Evolutionary conservation across 2,888 invertebrate species (phyloP).

Genomic region (Limnephilus rhombicus): DNA sequence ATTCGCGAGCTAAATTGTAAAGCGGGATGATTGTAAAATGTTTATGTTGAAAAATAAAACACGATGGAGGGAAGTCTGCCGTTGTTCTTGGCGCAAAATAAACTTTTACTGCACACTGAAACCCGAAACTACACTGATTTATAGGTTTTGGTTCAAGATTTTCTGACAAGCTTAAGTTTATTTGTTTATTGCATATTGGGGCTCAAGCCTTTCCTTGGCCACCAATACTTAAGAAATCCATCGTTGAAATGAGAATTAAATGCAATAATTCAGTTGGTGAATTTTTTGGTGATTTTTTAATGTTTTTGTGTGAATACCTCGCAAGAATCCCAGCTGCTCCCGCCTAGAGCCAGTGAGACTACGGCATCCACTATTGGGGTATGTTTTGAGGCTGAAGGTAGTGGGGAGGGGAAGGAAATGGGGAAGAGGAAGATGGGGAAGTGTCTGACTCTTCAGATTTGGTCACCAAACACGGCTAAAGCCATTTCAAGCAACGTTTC

Average conservation of each 20-base stretch:
- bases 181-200: background rate
- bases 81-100: background rate
- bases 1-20: slow-evolving; percentile 10
- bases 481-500: too few relatives aligned
- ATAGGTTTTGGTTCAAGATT: background rate
- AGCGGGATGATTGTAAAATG: slow-evolving; percentile 28
- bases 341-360: too few relatives aligned
- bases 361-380: too few relatives aligned
- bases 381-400: too few relatives aligned
- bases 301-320: too few relatives aligned
- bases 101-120: slow-evolving; percentile 4
- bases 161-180: background rate
- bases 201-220: background rate
- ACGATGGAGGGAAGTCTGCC: background rate
- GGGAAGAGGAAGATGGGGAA: too few relatives aligned
- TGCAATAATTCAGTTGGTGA: background rate
- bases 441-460: too few relatives aligned
- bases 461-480: too few relatives aligned
- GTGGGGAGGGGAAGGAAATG: too few relatives aligned
- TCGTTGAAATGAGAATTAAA: background rate
- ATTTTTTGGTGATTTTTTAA: too few relatives aligned
- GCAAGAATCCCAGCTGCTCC: too few relatives aligned
- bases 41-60: slow-evolving; percentile 5
- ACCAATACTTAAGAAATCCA: background rate
- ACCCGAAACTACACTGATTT: slow-evolving; percentile 8